phyloP scores from a whole-genome alignment of 2,113 vertebrate species.

The Carassius gibelio region DNA sequence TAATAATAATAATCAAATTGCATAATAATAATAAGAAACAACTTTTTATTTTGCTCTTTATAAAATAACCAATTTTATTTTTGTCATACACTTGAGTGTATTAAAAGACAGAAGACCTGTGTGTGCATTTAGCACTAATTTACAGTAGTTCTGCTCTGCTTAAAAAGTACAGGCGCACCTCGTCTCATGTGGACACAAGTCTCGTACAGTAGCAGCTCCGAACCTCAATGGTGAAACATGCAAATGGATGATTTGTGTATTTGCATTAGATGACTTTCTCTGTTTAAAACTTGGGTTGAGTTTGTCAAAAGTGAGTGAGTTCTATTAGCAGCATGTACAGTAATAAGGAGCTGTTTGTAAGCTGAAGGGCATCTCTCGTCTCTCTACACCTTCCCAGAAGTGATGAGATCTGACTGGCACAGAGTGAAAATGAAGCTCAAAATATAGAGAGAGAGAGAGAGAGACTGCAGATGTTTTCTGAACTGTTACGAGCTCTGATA shows the following conservation, averaged over 20 bases:
- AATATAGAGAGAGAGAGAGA: not conserved
- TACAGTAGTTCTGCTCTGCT: not conserved
- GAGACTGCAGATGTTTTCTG: not conserved
- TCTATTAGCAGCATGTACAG: not conserved
- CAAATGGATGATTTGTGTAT: conserved; percentile 4
- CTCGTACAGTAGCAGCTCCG: not conserved
- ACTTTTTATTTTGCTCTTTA: no score
- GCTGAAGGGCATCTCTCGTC: conserved; percentile 16
- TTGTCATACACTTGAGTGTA: not conserved
- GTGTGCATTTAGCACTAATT: not conserved
- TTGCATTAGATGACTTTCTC: not conserved
- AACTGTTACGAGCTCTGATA: no score
- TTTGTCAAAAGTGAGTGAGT: not conserved
- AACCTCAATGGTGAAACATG: not conserved
- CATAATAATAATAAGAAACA: no score
- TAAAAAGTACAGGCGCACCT: not conserved
- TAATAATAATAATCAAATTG: no score
- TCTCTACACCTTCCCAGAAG: not conserved
- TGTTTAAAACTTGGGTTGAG: not conserved
- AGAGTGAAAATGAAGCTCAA: not conserved
- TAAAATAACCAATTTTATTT: no score
- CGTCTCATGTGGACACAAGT: not conserved
- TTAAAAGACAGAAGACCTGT: not conserved
- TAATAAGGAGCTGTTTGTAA: conserved; percentile 5
- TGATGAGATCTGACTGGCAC: conserved; percentile 10